phyloP scores from a whole-genome alignment of 2,797 vertebrate species.

The Platalea minor region DNA sequence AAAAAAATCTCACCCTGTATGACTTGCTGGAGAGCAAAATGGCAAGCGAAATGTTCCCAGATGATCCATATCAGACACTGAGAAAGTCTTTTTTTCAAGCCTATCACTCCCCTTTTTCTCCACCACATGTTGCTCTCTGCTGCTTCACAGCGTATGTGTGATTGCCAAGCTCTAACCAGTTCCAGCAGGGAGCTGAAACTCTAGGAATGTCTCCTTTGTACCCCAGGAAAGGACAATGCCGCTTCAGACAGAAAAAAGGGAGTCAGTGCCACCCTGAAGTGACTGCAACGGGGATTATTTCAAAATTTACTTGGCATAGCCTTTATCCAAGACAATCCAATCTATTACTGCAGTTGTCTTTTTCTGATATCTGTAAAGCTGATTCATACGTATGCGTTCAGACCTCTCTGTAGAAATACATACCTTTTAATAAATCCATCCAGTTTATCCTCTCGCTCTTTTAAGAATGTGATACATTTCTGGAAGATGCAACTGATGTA shows the following conservation, averaged over 20 bases:
- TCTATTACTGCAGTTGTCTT: background rate
- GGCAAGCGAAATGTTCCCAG: background rate
- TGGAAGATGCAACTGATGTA: constrained; percentile 93
- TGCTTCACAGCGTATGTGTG: background rate
- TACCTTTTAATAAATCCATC: constrained; percentile 92
- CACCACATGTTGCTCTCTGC: background rate
- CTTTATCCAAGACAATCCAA: background rate
- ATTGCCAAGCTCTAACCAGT: background rate
- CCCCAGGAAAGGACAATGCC: background rate
- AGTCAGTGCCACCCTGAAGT: background rate
- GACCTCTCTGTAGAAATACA: background rate
- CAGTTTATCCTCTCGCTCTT: constrained; percentile 87
- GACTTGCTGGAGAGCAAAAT: background rate
- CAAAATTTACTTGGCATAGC: background rate
- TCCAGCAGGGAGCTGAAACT: background rate
- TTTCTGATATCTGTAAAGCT: background rate
- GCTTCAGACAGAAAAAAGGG: background rate
- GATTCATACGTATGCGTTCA: background rate
- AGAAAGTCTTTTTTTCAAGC: background rate
- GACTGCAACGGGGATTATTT: background rate
- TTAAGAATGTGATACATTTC: constrained; percentile 88
- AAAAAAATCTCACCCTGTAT: background rate
- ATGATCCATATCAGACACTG: background rate
- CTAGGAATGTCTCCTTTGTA: background rate
- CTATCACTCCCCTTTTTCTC: background rate